Conservation (phyloP, 2,797 vertebrate genomes). For the Sebastes miniatus region DNA sequence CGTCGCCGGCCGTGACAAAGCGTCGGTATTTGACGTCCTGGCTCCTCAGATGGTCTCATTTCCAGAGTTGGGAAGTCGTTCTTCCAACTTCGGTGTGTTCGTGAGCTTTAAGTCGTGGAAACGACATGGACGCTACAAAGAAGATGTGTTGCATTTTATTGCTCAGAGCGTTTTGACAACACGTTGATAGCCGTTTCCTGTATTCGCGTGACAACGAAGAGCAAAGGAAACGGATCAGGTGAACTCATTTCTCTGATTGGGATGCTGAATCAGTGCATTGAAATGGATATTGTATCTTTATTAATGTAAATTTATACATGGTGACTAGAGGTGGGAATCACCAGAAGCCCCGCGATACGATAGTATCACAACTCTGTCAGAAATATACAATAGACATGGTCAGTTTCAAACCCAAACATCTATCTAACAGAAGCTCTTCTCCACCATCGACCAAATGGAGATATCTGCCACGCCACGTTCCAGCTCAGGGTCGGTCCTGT, state of each 20-base stretch:
- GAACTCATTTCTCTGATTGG: background rate
- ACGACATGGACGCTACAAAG: background rate
- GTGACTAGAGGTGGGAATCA: background rate
- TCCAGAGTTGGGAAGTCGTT: background rate
- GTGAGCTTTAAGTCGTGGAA: background rate
- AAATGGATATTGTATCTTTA: background rate
- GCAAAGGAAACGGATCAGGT: background rate
- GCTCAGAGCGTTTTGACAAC: no score
- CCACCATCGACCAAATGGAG: background rate
- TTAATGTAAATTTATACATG: background rate
- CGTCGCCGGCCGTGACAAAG: no score
- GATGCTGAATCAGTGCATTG: background rate
- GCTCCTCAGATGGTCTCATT: background rate
- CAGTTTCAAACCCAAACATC: background rate
- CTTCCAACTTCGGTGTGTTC: background rate
- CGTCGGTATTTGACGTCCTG: no score
- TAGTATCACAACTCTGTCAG: no score
- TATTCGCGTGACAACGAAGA: no score
- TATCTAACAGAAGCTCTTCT: background rate
- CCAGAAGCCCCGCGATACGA: no score
- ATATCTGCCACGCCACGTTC: background rate
- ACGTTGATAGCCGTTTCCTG: accelerated
- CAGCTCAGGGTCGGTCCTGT: constrained; percentile 15
- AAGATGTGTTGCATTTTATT: background rate
- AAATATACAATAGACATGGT: background rate